phyloP scores from a whole-genome alignment of 2,888 invertebrate genomes.

The Agrochola lota region DNA sequence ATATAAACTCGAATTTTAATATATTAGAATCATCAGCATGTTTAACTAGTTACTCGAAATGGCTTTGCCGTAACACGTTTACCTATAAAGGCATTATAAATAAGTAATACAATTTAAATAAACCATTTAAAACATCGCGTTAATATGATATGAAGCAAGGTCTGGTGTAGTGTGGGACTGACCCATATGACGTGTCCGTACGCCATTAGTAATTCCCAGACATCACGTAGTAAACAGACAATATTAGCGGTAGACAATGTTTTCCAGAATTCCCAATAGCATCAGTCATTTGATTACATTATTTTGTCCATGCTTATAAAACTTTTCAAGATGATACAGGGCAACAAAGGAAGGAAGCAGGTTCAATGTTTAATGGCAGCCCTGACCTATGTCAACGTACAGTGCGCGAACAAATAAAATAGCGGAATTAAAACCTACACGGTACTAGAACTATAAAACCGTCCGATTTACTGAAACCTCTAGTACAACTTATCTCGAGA shows the following conservation, averaged over 20 bases:
- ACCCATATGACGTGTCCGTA: constrained; percentile 53
- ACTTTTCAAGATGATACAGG: constrained; percentile 1
- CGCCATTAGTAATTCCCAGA: constrained; percentile 54
- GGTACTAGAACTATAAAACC: constrained; percentile 3
- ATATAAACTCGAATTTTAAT: constrained; percentile 21
- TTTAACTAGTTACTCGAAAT: constrained; percentile 49
- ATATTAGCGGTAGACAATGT: constrained; percentile 12
- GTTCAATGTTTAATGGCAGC: constrained; percentile 15
- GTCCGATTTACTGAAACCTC: not conserved
- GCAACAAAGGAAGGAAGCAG: constrained; percentile 12
- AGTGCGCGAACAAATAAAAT: constrained; percentile 24
- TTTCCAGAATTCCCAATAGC: constrained; percentile 33
- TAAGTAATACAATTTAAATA: constrained; percentile 52
- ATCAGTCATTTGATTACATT: constrained; percentile 2
- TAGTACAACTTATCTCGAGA: not conserved
- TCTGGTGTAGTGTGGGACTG: constrained; percentile 43
- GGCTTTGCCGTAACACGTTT: constrained; percentile 28
- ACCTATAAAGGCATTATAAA: constrained; percentile 35
- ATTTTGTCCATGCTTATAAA: not conserved
- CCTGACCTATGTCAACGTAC: constrained; percentile 50
- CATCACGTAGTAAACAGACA: constrained; percentile 27
- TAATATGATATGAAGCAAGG: constrained; percentile 52
- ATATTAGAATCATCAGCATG: constrained; percentile 23
- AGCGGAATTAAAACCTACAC: constrained; percentile 17
- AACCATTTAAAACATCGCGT: constrained; percentile 39